Evolutionary conservation across 2,113 vertebrate genomes (phyloP).

Genomic region (Pleuronectes platessa): DNA sequence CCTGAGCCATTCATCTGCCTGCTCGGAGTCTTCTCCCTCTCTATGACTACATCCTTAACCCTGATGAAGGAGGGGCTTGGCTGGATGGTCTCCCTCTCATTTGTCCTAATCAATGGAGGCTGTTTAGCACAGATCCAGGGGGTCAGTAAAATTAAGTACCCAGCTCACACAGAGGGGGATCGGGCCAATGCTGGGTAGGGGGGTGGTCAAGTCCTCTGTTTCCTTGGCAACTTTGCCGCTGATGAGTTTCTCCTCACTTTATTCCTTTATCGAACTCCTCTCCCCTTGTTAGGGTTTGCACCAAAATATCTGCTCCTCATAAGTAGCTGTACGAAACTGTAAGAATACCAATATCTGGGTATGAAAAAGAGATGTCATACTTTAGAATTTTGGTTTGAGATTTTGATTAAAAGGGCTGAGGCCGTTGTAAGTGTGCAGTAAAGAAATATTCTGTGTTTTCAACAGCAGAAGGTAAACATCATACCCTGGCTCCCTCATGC

Average conservation of each 20-base stretch:
- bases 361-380: no score
- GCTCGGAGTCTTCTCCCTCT: slow-evolving; percentile 60
- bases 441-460: no score
- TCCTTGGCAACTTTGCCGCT: slow-evolving; percentile 69
- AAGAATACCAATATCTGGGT: no score
- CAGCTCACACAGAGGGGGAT: slow-evolving; percentile 72
- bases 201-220: slow-evolving; percentile 61
- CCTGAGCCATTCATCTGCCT: slow-evolving; percentile 58
- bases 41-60: slow-evolving; percentile 78
- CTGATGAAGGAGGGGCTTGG: slow-evolving; percentile 72
- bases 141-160: slow-evolving; percentile 83
- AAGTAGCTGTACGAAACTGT: no score
- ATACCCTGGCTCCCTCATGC: no score
- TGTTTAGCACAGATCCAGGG: slow-evolving; percentile 80
- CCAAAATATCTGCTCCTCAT: slow-evolving; percentile 31
- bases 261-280: slow-evolving; percentile 32
- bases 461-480: no score
- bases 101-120: slow-evolving; percentile 85
- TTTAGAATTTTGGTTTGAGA: no score
- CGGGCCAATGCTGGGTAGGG: slow-evolving; percentile 46
- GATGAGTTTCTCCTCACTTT: slow-evolving; percentile 42
- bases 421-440: no score
- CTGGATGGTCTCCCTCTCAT: slow-evolving; percentile 71
- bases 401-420: no score
- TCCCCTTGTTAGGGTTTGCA: slow-evolving; percentile 30